Conservation (phyloP, 2,113 vertebrate species). For the Tamias sibiricus region DNA sequence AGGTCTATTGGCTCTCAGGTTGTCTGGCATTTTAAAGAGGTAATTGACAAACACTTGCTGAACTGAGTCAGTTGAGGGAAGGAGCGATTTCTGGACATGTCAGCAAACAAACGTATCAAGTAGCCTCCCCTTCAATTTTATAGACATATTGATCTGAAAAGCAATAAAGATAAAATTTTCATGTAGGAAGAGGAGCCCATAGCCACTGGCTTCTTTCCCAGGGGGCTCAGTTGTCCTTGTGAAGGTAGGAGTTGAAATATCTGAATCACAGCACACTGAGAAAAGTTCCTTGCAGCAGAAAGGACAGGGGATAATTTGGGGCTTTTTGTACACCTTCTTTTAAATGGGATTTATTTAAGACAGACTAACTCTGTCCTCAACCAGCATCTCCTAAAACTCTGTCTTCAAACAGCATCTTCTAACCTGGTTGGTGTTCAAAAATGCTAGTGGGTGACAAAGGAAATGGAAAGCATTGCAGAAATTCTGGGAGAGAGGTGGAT, state of each 20-base stretch:
- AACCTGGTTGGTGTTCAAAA: neutral
- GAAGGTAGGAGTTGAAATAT: neutral
- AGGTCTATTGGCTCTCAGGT: neutral
- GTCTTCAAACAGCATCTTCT: neutral
- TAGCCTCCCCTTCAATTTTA: neutral
- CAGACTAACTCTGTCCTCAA: neutral
- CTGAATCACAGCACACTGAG: neutral
- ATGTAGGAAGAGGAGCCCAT: neutral
- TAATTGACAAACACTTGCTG: neutral
- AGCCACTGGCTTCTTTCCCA: neutral
- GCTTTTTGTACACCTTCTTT: neutral
- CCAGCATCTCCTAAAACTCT: neutral
- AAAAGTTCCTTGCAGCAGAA: neutral
- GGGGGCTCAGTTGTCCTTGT: neutral
- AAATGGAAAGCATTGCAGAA: neutral
- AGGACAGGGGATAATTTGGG: neutral
- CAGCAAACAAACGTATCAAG: slow-evolving; percentile 10
- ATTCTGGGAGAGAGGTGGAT: neutral
- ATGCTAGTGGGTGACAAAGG: neutral
- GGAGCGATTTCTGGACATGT: neutral
- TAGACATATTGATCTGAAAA: slow-evolving; percentile 55
- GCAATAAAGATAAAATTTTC: slow-evolving; percentile 16
- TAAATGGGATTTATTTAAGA: neutral
- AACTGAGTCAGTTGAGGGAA: neutral
- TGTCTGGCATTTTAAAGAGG: neutral